Evolutionary conservation across 2,113 vertebrate genomes (phyloP).

Genomic region (Hassar affinis): DNA sequence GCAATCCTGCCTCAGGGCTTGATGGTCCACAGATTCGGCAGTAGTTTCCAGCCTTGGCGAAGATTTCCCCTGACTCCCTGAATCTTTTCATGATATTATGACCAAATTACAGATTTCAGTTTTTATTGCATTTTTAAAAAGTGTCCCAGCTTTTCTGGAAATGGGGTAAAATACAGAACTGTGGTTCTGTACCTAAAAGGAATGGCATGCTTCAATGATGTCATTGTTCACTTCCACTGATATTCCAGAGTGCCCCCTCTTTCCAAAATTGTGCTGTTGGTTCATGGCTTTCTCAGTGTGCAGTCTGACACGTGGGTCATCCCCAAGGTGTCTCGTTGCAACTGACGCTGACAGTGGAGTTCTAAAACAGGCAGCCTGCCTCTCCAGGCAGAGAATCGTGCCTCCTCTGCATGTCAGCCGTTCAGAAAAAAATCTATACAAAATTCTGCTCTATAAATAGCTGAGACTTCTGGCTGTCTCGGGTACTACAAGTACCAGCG

Average conservation of each 20-base stretch:
- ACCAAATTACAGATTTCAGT: no score
- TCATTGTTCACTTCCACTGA: slow-evolving; percentile 5
- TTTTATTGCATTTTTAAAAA: no score
- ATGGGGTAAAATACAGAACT: not conserved
- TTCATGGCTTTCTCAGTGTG: slow-evolving; percentile 32
- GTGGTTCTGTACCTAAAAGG: not conserved
- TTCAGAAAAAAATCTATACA: slow-evolving; percentile 35
- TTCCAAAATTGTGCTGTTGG: not conserved
- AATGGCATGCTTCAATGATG: not conserved
- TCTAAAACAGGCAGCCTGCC: slow-evolving; percentile 58
- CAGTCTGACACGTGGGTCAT: slow-evolving; percentile 39
- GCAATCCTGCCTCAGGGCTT: no score
- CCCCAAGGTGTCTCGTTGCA: slow-evolving; percentile 44
- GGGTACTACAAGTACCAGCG: slow-evolving; percentile 19
- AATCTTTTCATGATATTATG: no score
- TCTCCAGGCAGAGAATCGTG: slow-evolving; percentile 49
- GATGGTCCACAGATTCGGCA: no score
- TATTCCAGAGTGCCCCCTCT: not conserved
- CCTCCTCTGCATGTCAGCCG: slow-evolving; percentile 26
- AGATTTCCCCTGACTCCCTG: no score
- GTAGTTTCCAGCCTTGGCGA: no score
- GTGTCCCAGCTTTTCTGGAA: no score
- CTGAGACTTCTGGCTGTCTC: slow-evolving; percentile 17
- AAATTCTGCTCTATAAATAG: slow-evolving; percentile 47
- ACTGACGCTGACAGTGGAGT: slow-evolving; percentile 47